Percentiles rank a stretch among this genome's conserved stretches.
phyloP scores from a whole-genome alignment of 2,797 vertebrate genomes.

The Pagetopsis macropterus region DNA sequence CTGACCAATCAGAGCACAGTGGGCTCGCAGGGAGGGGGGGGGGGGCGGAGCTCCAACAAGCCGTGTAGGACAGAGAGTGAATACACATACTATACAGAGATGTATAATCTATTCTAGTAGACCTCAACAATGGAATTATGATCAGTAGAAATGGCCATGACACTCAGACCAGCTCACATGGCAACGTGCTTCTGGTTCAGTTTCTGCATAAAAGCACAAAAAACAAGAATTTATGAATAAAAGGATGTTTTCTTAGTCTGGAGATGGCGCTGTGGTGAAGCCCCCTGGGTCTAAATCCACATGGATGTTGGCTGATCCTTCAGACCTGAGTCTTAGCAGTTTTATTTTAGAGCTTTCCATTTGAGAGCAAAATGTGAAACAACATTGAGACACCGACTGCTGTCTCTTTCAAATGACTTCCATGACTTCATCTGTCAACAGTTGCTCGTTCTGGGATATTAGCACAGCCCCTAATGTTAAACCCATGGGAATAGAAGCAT shows the following conservation, averaged over 20 bases:
- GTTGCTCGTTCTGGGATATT: background rate
- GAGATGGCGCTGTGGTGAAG: constrained; percentile 44
- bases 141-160: no score
- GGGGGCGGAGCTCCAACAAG: no score
- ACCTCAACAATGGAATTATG: no score
- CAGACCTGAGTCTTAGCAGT: constrained; percentile 48
- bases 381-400: constrained; percentile 19
- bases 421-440: background rate
- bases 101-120: no score
- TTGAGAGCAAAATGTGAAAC: constrained; percentile 27
- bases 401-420: constrained; percentile 17
- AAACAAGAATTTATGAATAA: constrained; percentile 39
- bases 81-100: no score
- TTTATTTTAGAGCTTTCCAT: constrained; percentile 38
- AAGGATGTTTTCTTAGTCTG: constrained; percentile 62
- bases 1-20: no score
- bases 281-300: constrained; percentile 42
- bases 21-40: no score
- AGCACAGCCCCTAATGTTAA: constrained; percentile 17
- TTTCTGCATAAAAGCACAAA: constrained; percentile 19
- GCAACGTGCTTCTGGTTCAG: constrained; percentile 5
- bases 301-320: constrained; percentile 55
- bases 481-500: constrained; percentile 28
- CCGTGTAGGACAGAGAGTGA: no score
- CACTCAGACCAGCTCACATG: constrained; percentile 9